These are phyloP conservation scores for Perizoma affinitatum DNA, from an alignment of 2,888 invertebrate species.

Conservation along the genomic window DNA sequence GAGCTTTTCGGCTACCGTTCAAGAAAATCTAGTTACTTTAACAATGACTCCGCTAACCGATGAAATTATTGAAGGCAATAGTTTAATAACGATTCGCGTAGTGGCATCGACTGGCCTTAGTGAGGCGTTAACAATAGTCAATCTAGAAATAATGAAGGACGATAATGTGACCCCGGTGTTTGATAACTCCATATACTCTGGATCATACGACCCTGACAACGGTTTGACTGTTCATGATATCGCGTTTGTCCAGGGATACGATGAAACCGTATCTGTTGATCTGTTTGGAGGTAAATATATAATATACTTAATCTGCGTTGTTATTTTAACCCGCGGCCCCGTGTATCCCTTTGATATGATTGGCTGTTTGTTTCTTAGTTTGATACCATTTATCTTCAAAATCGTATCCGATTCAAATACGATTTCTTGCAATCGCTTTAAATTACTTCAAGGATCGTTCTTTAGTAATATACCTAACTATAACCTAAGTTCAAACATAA, in stretches of 20 bases:
- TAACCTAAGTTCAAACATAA: no score
- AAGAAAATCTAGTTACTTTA: conserved; percentile 52
- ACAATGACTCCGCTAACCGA: conserved; percentile 51
- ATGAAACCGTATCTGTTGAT: conserved; percentile 52
- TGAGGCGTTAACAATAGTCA: conserved; percentile 51
- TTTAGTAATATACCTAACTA: no score
- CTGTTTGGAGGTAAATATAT: conserved; percentile 60
- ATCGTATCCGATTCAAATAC: no score
- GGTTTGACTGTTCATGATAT: conserved; percentile 57
- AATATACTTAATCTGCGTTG: not conserved
- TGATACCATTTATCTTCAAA: no score
- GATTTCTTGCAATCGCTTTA: no score
- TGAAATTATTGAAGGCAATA: conserved; percentile 54
- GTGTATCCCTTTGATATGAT: no score
- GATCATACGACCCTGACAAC: conserved; percentile 49
- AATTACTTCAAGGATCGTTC: no score
- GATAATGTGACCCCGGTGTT: conserved; percentile 64
- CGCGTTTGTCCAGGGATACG: conserved; percentile 58
- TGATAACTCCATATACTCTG: conserved; percentile 55
- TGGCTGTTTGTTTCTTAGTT: no score
- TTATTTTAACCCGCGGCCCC: not conserved
- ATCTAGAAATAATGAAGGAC: conserved; percentile 64
- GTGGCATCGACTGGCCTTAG: conserved; percentile 50
- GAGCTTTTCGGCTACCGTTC: conserved; percentile 48
- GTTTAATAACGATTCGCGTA: conserved; percentile 55